Conservation (phyloP, 2,113 vertebrate species). For the Poeciliopsis prolifica region DNA sequence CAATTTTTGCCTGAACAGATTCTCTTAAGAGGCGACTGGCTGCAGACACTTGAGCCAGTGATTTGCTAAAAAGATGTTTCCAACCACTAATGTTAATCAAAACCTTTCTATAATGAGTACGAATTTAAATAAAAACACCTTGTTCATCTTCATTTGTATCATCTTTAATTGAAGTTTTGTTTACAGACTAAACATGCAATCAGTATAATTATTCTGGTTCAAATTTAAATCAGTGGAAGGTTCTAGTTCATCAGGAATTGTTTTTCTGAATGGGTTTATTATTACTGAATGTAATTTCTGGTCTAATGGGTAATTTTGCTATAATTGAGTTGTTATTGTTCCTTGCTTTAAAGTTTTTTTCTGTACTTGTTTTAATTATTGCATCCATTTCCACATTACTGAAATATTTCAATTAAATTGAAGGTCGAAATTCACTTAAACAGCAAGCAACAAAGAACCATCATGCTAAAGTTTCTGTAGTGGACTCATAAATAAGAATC, state of each 20-base stretch:
- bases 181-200: slow-evolving; percentile 57
- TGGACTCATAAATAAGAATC: not conserved
- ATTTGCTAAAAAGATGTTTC: slow-evolving; percentile 53
- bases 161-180: slow-evolving; percentile 60
- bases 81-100: slow-evolving; percentile 67
- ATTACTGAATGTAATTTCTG: slow-evolving; percentile 11
- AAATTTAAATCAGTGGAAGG: slow-evolving; percentile 38
- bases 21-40: slow-evolving; percentile 41
- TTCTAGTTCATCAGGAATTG: not conserved
- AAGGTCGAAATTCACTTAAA: not conserved
- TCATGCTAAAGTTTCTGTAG: not conserved
- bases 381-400: not conserved
- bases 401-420: not conserved
- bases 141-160: slow-evolving; percentile 49
- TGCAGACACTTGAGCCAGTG: slow-evolving; percentile 40
- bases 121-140: slow-evolving; percentile 52
- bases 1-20: slow-evolving; percentile 14
- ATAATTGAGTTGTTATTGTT: slow-evolving; percentile 17
- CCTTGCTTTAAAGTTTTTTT: not conserved
- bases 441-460: not conserved
- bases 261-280: slow-evolving; percentile 29
- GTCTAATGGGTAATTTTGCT: slow-evolving; percentile 29
- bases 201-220: slow-evolving; percentile 45
- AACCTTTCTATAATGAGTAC: slow-evolving; percentile 35
- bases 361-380: not conserved